Evolutionary conservation across 2,113 vertebrate genomes (phyloP).

Genomic region (Syrmaticus mikado): DNA sequence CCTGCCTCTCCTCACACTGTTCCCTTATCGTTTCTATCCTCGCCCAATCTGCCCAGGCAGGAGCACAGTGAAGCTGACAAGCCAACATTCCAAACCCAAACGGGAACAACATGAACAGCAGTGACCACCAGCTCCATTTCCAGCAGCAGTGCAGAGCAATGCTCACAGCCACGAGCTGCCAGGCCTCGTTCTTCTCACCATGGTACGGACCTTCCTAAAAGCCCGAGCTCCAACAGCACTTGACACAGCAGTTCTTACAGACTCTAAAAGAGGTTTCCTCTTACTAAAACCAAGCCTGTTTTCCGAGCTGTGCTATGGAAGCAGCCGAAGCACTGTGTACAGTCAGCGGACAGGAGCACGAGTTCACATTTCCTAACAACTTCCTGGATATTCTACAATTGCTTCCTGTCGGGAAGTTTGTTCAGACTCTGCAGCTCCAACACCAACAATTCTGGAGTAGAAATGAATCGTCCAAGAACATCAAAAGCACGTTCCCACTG

Average conservation of each 20-base stretch:
- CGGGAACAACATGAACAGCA: neutral
- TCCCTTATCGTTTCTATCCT: neutral
- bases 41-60: neutral
- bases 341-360: conserved; percentile 48
- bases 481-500: conserved; percentile 36
- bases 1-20: neutral
- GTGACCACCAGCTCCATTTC: neutral
- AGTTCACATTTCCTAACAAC: conserved; percentile 75
- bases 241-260: neutral
- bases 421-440: conserved; percentile 75
- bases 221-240: neutral
- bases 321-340: conserved; percentile 9
- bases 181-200: accelerated
- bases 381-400: conserved; percentile 83
- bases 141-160: neutral
- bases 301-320: neutral
- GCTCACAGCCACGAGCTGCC: neutral
- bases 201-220: neutral
- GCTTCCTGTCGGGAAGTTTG: conserved; percentile 82
- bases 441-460: conserved; percentile 70
- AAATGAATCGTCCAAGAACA: conserved; percentile 61
- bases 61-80: neutral
- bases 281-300: neutral
- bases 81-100: neutral
- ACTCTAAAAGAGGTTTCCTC: neutral